phyloP scores from a whole-genome alignment of 2,113 vertebrate genomes.

The Apodemus speciosus region DNA sequence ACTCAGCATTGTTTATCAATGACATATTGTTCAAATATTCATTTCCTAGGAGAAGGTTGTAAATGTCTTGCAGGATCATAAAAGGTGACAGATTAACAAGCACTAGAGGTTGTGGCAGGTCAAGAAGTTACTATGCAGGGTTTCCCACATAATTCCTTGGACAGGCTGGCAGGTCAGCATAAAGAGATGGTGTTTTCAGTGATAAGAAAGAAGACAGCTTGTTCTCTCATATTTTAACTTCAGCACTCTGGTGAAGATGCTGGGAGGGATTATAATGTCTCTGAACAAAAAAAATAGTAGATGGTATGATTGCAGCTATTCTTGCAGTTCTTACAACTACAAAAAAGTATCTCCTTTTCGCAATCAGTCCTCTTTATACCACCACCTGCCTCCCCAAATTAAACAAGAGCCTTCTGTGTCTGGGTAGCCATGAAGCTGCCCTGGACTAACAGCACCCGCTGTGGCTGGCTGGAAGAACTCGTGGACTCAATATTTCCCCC shows the following conservation, averaged over 20 bases:
- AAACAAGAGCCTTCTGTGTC: neutral
- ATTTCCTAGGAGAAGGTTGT: slow-evolving; percentile 67
- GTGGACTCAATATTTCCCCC: neutral
- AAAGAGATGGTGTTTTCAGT: slow-evolving; percentile 23
- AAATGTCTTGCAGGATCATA: slow-evolving; percentile 71
- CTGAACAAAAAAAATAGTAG: slow-evolving; percentile 12
- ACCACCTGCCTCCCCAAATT: neutral
- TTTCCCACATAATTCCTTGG: neutral
- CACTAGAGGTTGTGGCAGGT: slow-evolving; percentile 24
- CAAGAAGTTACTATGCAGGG: slow-evolving; percentile 56
- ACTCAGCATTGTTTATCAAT: slow-evolving; percentile 67
- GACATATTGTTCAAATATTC: slow-evolving; percentile 61
- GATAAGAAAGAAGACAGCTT: slow-evolving; percentile 4
- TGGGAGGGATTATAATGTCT: slow-evolving; percentile 26
- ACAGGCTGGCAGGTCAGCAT: neutral
- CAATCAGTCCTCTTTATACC: neutral
- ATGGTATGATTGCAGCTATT: slow-evolving; percentile 3
- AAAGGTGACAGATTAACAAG: slow-evolving; percentile 67
- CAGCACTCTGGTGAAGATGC: neutral
- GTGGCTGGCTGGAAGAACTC: neutral
- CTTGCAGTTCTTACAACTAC: neutral
- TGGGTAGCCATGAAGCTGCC: neutral
- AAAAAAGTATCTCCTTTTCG: neutral
- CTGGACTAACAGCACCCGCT: neutral
- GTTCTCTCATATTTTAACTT: slow-evolving; percentile 31